These are phyloP conservation scores for Desmophyllum pertusum DNA, from an alignment of 92 coral and sea anemone genomes.

Conservation along the genomic window DNA sequence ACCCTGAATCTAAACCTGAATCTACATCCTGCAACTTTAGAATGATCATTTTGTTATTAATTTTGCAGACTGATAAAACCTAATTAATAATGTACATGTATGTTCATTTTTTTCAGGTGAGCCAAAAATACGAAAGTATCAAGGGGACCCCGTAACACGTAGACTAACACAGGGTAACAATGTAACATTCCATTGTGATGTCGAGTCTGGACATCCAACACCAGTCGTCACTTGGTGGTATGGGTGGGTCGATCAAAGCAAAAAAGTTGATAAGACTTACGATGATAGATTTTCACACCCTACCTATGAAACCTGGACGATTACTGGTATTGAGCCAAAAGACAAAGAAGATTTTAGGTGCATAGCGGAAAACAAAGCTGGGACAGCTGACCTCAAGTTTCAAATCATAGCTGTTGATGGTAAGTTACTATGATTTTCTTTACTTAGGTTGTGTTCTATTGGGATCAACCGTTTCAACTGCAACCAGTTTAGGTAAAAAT, in stretches of 20 bases:
- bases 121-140: slow-evolving; percentile 10
- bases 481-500: no score
- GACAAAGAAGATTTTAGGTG: slow-evolving; percentile 39
- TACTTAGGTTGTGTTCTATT: no score
- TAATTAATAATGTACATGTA: neutral
- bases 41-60: no score
- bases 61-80: neutral
- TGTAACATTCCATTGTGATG: slow-evolving; percentile 30
- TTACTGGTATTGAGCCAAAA: neutral
- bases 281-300: slow-evolving; percentile 22
- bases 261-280: neutral
- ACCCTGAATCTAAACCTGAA: no score
- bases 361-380: slow-evolving; percentile 63
- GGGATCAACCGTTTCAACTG: no score
- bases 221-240: slow-evolving; percentile 54
- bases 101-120: neutral
- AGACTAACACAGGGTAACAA: slow-evolving; percentile 31
- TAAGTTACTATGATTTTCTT: no score
- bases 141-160: neutral
- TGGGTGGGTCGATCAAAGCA: neutral
- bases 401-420: slow-evolving; percentile 47
- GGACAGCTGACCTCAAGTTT: slow-evolving; percentile 25
- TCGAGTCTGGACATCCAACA: slow-evolving; percentile 38
- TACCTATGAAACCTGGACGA: slow-evolving; percentile 6
- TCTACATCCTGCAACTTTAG: no score